Evolutionary conservation across 2,888 invertebrate genomes (phyloP).

Genomic region (Amphipyra tragopoginis): DNA sequence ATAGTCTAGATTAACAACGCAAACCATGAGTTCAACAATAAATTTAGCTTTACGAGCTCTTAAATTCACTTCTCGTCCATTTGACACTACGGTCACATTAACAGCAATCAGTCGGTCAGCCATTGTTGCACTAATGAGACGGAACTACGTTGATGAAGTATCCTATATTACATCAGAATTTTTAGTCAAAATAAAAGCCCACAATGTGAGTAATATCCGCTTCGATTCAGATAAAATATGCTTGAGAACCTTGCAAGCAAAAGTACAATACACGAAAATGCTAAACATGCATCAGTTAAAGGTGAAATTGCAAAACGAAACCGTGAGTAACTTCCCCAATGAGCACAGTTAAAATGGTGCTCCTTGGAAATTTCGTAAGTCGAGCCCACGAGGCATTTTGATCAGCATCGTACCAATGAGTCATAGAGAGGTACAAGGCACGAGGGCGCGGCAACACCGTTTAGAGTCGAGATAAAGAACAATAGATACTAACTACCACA

Average conservation of each 20-base stretch:
- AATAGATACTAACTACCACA: slow-evolving; percentile 43
- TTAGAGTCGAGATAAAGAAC: slow-evolving; percentile 47
- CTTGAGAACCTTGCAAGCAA: slow-evolving; percentile 34
- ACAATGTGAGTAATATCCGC: background rate
- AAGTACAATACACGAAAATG: slow-evolving; percentile 47
- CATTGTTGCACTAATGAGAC: slow-evolving; percentile 41
- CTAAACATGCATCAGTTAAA: slow-evolving; percentile 56
- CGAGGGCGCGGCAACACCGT: slow-evolving; percentile 53
- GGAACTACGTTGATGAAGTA: slow-evolving; percentile 25
- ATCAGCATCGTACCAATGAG: slow-evolving; percentile 68
- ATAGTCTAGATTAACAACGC: slow-evolving; percentile 14
- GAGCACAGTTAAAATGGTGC: slow-evolving; percentile 70
- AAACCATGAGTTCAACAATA: slow-evolving; percentile 31
- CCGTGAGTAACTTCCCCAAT: slow-evolving; percentile 74
- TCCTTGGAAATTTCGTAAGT: slow-evolving; percentile 74
- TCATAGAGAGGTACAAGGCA: slow-evolving; percentile 57
- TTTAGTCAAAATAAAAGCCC: background rate
- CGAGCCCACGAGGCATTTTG: slow-evolving; percentile 70
- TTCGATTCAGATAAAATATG: background rate
- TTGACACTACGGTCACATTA: slow-evolving; percentile 38
- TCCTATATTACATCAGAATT: slow-evolving; percentile 5
- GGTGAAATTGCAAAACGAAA: slow-evolving; percentile 70
- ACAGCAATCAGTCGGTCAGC: slow-evolving; percentile 25
- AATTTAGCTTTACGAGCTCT: slow-evolving; percentile 45
- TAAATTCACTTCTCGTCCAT: slow-evolving; percentile 46